These are phyloP conservation scores for Eucidaris tribuloides DNA, from an alignment of 35 echinoderm and acorn worm species.

Conservation along the genomic window DNA sequence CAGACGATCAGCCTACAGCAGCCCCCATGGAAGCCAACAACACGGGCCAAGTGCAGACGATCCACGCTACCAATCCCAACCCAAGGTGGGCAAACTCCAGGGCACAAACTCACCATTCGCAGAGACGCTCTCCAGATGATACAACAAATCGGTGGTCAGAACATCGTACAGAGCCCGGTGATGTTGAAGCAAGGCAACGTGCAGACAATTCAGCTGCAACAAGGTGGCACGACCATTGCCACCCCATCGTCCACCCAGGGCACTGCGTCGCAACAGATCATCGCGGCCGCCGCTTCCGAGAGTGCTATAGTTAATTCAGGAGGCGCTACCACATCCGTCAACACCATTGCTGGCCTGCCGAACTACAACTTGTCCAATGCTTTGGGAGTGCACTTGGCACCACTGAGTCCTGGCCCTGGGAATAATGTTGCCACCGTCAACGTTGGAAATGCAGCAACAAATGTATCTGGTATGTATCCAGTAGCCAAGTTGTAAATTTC, in stretches of 20 bases:
- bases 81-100: slow-evolving; percentile 35
- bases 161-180: not conserved
- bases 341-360: slow-evolving; percentile 15
- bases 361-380: slow-evolving; percentile 33
- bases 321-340: not conserved
- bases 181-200: slow-evolving; percentile 21
- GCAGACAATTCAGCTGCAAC: slow-evolving; percentile 47
- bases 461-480: too few species aligned
- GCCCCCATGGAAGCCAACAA: too few species aligned
- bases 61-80: slow-evolving; percentile 49
- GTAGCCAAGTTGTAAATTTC: too few species aligned
- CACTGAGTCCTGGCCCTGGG: not conserved
- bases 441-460: not conserved
- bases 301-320: too few species aligned
- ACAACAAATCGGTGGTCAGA: not conserved
- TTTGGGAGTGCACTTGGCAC: slow-evolving; percentile 32
- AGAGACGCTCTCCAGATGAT: not conserved
- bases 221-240: slow-evolving; percentile 32
- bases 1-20: slow-evolving; percentile 9
- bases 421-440: not conserved
- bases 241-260: slow-evolving; percentile 1
- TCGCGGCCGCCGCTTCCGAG: slow-evolving; percentile 11
- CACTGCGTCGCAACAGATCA: slow-evolving; percentile 28
- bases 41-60: slow-evolving; percentile 39
- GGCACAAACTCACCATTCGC: slow-evolving; percentile 45